Conservation (phyloP, 2,113 vertebrate genomes). For the Protobothrops mucrosquamatus region DNA sequence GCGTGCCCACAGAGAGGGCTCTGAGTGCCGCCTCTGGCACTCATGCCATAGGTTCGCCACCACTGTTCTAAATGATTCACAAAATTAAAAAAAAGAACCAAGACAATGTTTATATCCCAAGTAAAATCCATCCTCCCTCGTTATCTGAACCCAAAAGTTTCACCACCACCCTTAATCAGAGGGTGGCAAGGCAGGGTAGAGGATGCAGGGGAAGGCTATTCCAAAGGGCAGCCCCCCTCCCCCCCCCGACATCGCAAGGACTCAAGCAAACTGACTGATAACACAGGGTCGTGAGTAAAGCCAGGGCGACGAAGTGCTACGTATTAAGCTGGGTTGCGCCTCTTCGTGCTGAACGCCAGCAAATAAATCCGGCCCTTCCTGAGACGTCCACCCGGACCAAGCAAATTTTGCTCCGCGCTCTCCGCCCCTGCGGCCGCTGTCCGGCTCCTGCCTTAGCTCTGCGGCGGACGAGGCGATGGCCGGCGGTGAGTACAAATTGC, state of each 20-base stretch:
- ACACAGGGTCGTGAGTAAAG: neutral
- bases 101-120: neutral
- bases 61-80: neutral
- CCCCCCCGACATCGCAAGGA: neutral
- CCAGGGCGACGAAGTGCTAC: neutral
- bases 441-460: neutral
- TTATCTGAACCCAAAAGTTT: neutral
- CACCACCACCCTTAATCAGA: neutral
- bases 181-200: neutral
- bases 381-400: neutral
- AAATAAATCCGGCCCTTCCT: neutral
- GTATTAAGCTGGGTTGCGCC: neutral
- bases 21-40: too few species aligned
- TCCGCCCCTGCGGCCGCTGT: neutral
- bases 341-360: neutral
- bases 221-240: neutral
- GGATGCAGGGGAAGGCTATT: neutral
- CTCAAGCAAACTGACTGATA: neutral
- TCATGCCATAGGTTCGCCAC: too few species aligned
- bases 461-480: conserved; percentile 41
- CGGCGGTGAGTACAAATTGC: conserved; percentile 59
- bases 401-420: neutral
- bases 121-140: neutral
- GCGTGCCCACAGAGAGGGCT: too few species aligned
- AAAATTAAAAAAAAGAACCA: neutral